phyloP scores from a whole-genome alignment of 2,113 vertebrate species.

The Paratilapia polleni region DNA sequence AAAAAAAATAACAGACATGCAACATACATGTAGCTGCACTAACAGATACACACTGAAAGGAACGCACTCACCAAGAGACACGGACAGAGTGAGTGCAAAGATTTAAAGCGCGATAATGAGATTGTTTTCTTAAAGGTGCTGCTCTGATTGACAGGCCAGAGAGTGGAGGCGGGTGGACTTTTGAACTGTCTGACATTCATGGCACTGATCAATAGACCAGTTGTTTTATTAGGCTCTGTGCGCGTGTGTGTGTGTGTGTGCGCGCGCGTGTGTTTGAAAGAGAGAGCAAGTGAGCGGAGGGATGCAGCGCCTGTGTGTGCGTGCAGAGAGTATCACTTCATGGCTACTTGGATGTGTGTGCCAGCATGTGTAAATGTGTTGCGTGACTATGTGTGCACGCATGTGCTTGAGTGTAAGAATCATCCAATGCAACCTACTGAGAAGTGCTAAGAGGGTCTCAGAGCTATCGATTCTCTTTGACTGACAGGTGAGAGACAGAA shows the following conservation, averaged over 20 bases:
- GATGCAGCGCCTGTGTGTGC: conserved; percentile 43
- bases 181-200: conserved; percentile 64
- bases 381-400: neutral
- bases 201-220: conserved; percentile 66
- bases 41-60: conserved; percentile 11
- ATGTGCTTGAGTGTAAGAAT: neutral
- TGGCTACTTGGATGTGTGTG: conserved; percentile 52
- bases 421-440: conserved; percentile 36
- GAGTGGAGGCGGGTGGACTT: conserved; percentile 33
- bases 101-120: conserved; percentile 48
- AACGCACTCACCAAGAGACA: neutral
- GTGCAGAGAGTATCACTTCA: conserved; percentile 59
- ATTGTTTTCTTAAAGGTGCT: conserved; percentile 59
- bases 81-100: conserved; percentile 19
- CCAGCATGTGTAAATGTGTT: conserved; percentile 17
- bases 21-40: conserved; percentile 27
- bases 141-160: conserved; percentile 58
- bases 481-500: conserved; percentile 39
- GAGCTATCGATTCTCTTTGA: conserved; percentile 67
- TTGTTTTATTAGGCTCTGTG: conserved; percentile 65
- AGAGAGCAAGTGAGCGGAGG: neutral
- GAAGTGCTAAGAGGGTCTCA: conserved; percentile 62
- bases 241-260: conserved; percentile 30
- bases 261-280: conserved; percentile 1
- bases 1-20: neutral